Evolutionary conservation across 2,797 vertebrate species (phyloP).

Genomic region (Lagorchestes hirsutus): DNA sequence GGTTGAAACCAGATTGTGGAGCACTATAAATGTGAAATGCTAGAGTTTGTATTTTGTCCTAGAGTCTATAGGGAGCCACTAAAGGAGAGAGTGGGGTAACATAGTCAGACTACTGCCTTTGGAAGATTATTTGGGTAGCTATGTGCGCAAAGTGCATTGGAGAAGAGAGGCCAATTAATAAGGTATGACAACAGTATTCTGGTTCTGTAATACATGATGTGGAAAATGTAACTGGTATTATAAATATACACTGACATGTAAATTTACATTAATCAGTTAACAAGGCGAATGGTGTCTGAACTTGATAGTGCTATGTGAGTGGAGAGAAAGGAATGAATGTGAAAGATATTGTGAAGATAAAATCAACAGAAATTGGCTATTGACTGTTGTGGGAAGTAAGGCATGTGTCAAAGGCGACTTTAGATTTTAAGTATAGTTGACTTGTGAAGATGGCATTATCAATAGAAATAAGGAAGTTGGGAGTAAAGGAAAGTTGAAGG

Average conservation of each 20-base stretch:
- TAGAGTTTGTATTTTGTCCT: neutral
- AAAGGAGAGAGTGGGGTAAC: neutral
- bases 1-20: neutral
- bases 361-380: neutral
- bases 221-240: neutral
- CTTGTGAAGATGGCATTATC: neutral
- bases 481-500: neutral
- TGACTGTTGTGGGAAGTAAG: neutral
- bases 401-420: neutral
- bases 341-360: neutral
- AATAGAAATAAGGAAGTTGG: neutral
- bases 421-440: neutral
- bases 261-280: conserved; percentile 31
- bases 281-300: neutral
- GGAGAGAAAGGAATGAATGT: neutral
- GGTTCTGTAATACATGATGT: neutral
- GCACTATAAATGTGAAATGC: neutral
- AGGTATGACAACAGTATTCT: neutral
- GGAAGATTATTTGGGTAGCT: neutral
- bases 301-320: neutral
- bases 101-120: neutral
- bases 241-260: neutral
- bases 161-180: neutral
- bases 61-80: neutral
- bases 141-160: neutral